Evolutionary conservation across 2,113 vertebrate genomes (phyloP).

Genomic region (Accipiter cooperii): DNA sequence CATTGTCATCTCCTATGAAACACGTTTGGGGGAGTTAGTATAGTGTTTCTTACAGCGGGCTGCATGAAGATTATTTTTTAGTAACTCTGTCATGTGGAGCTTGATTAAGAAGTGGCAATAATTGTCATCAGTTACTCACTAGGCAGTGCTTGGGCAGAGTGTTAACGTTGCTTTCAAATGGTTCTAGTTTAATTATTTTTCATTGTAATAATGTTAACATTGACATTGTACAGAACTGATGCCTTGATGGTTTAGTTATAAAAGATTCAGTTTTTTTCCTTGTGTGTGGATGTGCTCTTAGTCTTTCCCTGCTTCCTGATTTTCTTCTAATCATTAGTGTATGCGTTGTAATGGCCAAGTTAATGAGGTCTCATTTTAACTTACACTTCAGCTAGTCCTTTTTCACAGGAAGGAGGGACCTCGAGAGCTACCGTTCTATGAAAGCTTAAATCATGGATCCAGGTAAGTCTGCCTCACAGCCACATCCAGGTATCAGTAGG

Average conservation of each 20-base stretch:
- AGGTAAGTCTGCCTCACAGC: not conserved
- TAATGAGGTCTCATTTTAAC: not conserved
- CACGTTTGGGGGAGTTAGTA: not conserved
- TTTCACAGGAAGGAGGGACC: not conserved
- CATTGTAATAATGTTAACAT: not conserved
- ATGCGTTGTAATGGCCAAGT: not conserved
- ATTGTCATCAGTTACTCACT: not conserved
- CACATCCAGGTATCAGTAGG: fast-evolving
- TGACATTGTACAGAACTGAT: not conserved
- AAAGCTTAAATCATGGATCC: not conserved
- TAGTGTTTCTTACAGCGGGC: not conserved
- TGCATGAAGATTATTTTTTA: not conserved
- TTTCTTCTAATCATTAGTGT: not conserved
- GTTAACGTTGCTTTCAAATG: not conserved
- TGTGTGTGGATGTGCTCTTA: not conserved
- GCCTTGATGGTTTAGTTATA: not conserved
- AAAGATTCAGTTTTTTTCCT: not conserved
- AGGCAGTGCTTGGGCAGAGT: not conserved
- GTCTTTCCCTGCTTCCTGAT: not conserved
- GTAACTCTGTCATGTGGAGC: not conserved
- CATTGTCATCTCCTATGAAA: not conserved
- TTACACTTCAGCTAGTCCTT: not conserved
- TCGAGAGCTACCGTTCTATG: not conserved
- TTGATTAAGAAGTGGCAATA: not conserved
- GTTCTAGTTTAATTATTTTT: not conserved